A percentile compares a stretch with the other conserved stretches of the same genome.
Evolutionary conservation across 1,140 invertebrate genomes (phyloP).

Genomic region (Rhagoletis pomonella): DNA sequence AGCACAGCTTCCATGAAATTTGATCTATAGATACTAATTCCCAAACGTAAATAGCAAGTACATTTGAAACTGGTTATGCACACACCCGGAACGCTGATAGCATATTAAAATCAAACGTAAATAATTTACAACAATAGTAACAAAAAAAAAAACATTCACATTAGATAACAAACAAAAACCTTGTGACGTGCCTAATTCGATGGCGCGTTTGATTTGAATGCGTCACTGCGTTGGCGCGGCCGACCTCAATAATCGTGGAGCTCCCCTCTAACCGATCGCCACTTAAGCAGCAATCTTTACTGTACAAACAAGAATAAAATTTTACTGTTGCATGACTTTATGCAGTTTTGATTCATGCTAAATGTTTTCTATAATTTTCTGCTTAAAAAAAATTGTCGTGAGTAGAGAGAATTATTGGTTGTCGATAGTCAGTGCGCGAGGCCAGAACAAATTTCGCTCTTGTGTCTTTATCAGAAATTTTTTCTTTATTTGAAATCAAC

Average conservation of each 20-base stretch:
- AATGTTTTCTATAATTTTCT: too few species aligned
- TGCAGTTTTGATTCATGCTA: too few species aligned
- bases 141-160: background rate
- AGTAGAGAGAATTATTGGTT: too few species aligned
- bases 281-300: background rate
- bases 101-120: background rate
- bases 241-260: background rate
- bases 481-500: too few species aligned
- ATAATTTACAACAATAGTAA: background rate
- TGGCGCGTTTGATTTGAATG: background rate
- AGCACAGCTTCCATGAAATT: constrained; percentile 9
- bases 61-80: background rate
- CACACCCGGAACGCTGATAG: background rate
- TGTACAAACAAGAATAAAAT: background rate
- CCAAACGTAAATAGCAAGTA: background rate
- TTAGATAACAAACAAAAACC: background rate
- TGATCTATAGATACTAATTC: background rate
- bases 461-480: too few species aligned
- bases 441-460: too few species aligned
- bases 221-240: background rate
- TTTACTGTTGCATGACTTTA: too few species aligned
- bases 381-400: too few species aligned
- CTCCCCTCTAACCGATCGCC: background rate
- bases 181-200: background rate
- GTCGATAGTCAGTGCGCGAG: too few species aligned